These are phyloP conservation scores for Coracias cyanogaster DNA, from an alignment of 2,797 vertebrate genomes.

Conservation along the genomic window DNA sequence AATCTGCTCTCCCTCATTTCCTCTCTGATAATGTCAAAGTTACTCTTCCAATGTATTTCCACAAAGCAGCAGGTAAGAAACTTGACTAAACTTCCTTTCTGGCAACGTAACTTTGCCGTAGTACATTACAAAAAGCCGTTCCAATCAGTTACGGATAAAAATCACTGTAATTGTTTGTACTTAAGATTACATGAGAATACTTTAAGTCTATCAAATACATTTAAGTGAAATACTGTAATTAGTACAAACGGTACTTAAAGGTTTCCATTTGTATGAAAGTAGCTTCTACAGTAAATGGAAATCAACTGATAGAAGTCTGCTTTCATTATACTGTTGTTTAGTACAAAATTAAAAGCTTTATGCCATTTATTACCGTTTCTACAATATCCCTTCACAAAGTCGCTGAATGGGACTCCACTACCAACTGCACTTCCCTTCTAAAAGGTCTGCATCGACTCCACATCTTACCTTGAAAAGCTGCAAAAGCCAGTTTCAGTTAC, in stretches of 20 bases:
- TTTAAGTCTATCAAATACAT: not conserved
- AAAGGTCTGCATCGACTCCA: accelerated
- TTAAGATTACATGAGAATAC: not conserved
- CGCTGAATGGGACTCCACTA: not conserved
- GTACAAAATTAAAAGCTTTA: not conserved
- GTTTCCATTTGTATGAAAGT: not conserved
- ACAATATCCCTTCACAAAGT: not conserved
- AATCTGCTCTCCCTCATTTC: slow-evolving; percentile 26
- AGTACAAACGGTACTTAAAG: not conserved
- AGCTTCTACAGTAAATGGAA: not conserved
- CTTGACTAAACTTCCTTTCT: slow-evolving; percentile 32
- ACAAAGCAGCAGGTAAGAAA: slow-evolving; percentile 41
- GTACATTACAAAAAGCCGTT: not conserved
- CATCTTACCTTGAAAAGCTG: not conserved
- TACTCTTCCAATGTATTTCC: too few relatives aligned
- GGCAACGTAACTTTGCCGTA: not conserved
- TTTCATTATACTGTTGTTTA: not conserved
- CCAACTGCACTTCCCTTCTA: not conserved
- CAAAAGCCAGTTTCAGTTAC: not conserved
- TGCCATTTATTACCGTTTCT: not conserved
- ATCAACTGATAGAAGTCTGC: not conserved
- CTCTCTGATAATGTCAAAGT: too few relatives aligned
- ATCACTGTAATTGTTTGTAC: not conserved
- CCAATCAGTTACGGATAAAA: not conserved
- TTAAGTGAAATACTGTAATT: not conserved